These are phyloP conservation scores for Tolypeutes matacus DNA, from an alignment of 2,797 vertebrate species.

Conservation along the genomic window DNA sequence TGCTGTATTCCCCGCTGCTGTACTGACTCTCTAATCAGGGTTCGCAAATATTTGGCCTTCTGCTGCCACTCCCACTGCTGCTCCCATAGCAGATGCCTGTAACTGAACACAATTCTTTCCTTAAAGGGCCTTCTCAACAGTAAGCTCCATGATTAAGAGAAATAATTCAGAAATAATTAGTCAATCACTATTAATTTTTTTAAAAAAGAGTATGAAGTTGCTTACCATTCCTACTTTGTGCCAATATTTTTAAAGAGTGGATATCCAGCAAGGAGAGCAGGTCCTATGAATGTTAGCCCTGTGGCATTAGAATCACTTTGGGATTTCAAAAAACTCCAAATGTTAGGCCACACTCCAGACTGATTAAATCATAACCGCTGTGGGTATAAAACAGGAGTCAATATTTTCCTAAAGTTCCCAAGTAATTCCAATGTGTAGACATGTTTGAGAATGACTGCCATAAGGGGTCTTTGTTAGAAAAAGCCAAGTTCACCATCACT, in stretches of 20 bases:
- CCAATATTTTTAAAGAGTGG: not conserved
- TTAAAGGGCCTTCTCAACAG: not conserved
- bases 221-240: not conserved
- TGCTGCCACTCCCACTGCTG: fast-evolving
- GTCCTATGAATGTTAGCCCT: not conserved
- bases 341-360: not conserved
- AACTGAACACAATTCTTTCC: not conserved
- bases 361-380: not conserved
- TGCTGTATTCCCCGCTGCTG: not conserved
- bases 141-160: not conserved
- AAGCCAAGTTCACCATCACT: not conserved
- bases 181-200: not conserved
- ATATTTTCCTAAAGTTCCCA: not conserved
- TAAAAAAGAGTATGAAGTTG: not conserved
- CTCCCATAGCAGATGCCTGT: not conserved
- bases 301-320: not conserved
- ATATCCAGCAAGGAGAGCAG: not conserved
- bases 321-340: not conserved
- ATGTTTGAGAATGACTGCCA: not conserved
- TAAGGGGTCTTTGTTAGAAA: not conserved
- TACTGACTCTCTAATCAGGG: not conserved
- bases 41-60: not conserved
- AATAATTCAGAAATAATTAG: not conserved
- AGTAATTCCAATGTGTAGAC: not conserved
- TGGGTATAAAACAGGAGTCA: not conserved